Percentiles rank a stretch among this genome's conserved stretches.
phyloP scores from a whole-genome alignment of 2,797 vertebrate genomes.

The Hemitrygon akajei region DNA sequence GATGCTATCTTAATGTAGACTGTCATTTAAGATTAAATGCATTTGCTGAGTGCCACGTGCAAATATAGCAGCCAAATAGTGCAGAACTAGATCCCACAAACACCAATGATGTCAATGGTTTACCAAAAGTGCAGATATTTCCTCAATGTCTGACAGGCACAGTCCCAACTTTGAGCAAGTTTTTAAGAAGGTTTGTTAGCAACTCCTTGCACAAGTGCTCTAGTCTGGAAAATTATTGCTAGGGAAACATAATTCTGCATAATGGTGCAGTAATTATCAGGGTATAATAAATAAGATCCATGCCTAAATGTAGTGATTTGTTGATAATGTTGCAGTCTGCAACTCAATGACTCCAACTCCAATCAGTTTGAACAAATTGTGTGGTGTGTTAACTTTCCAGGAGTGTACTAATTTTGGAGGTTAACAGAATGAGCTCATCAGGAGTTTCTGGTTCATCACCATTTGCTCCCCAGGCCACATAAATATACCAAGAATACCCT shows the following conservation, averaged over 20 bases:
- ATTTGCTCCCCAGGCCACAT: background rate
- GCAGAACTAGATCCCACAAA: background rate
- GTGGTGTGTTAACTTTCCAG: background rate
- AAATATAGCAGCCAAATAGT: background rate
- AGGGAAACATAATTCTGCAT: background rate
- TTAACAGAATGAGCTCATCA: background rate
- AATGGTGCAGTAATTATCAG: background rate
- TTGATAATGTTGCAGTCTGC: background rate
- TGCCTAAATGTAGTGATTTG: background rate
- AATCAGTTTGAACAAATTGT: background rate
- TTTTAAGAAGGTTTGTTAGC: background rate
- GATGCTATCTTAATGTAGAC: background rate
- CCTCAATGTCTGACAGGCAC: background rate
- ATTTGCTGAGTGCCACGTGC: background rate
- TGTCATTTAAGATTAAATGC: background rate
- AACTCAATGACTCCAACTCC: background rate
- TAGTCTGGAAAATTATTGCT: background rate
- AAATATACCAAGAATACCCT: background rate
- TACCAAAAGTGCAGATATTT: background rate
- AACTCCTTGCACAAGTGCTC: background rate
- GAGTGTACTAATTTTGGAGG: background rate
- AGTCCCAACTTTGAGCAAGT: background rate
- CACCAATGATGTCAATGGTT: background rate
- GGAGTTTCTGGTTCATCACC: background rate
- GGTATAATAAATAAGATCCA: background rate